A percentile compares a stretch with the other conserved stretches of the same genome.
phyloP scores from a whole-genome alignment of 2,113 vertebrate genomes.

The Dunckerocampus dactyliophorus region DNA sequence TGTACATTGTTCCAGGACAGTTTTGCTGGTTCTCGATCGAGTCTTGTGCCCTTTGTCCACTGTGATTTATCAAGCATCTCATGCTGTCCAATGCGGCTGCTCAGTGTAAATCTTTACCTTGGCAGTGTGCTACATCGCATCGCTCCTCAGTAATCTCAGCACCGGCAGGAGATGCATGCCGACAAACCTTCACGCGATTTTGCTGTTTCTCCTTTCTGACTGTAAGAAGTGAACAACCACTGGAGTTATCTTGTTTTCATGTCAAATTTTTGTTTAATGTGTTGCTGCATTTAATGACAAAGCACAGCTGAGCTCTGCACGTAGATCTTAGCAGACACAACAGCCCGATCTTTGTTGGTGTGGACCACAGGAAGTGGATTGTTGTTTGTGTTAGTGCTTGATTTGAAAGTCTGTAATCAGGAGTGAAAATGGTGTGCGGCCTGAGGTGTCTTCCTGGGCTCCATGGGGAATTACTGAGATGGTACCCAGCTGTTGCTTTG shows the following conservation, averaged over 20 bases:
- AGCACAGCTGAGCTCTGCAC: neutral
- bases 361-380: conserved; percentile 57
- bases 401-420: conserved; percentile 72
- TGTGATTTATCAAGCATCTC: conserved; percentile 72
- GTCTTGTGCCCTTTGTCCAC: conserved; percentile 66
- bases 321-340: conserved; percentile 40
- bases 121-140: conserved; percentile 53
- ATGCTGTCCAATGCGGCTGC: conserved; percentile 67
- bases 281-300: conserved; percentile 38
- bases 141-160: conserved; percentile 59
- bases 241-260: conserved; percentile 30
- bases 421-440: conserved; percentile 70
- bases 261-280: conserved; percentile 56
- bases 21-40: conserved; percentile 55
- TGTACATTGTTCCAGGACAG: conserved; percentile 24
- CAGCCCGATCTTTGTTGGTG: conserved; percentile 48
- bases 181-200: conserved; percentile 56
- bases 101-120: conserved; percentile 74
- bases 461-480: conserved; percentile 66
- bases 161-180: conserved; percentile 49
- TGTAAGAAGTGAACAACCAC: conserved; percentile 43
- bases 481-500: conserved; percentile 78
- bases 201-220: conserved; percentile 51
- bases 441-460: conserved; percentile 64
- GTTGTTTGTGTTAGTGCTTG: conserved; percentile 67